Evolutionary conservation across 2,888 invertebrate genomes (phyloP).

Genomic region (Xestia rhomboidea): DNA sequence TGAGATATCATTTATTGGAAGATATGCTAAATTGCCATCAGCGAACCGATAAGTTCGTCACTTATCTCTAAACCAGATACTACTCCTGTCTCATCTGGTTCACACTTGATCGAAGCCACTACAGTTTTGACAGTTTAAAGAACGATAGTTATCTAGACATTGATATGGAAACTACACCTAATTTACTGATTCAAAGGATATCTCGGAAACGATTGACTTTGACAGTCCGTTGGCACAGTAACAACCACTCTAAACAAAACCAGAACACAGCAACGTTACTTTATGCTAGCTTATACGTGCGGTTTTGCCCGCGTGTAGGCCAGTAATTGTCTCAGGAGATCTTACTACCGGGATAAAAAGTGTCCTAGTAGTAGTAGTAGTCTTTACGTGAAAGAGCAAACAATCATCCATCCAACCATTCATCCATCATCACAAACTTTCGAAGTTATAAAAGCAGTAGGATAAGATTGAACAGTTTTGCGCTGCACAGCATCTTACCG

Average conservation of each 20-base stretch:
- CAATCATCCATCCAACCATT: not conserved
- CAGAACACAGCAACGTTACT: not conserved
- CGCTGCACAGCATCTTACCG: not conserved
- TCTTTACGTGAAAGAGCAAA: not conserved
- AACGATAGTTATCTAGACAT: not conserved
- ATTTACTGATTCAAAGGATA: not conserved
- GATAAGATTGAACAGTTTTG: not conserved
- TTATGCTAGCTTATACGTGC: not conserved
- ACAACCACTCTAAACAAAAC: not conserved
- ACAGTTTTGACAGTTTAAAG: not conserved
- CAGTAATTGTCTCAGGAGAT: not conserved
- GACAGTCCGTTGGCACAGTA: not conserved
- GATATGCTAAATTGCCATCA: constrained; percentile 13
- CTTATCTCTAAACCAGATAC: constrained; percentile 9
- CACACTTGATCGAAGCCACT: not conserved
- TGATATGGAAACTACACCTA: not conserved
- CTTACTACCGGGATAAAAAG: not conserved
- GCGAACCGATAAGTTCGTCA: constrained; percentile 15
- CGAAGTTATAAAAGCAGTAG: not conserved
- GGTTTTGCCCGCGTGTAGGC: not conserved
- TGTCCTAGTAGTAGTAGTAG: not conserved
- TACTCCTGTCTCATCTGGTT: not conserved
- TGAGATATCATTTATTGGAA: not conserved
- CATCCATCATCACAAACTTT: not conserved
- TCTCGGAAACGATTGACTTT: not conserved